Conservation (phyloP, 2,888 invertebrate species). For the Synergus umbraculus region DNA sequence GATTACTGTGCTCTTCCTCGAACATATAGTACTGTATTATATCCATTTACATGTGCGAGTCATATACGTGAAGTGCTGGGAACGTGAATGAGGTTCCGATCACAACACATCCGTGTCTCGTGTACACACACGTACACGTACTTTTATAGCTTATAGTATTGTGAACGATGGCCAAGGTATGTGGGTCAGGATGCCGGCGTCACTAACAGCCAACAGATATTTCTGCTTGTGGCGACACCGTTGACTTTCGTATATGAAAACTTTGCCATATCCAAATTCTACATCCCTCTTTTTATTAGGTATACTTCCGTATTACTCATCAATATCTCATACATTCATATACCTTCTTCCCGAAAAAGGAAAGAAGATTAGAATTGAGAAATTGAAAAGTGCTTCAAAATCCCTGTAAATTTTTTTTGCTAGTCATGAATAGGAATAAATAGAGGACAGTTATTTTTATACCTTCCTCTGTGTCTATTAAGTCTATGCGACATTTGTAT, state of each 20-base stretch:
- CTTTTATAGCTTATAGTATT: constrained; percentile 39
- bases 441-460: too few species aligned
- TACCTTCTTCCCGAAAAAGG: neutral
- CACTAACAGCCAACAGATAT: constrained; percentile 64
- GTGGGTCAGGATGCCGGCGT: constrained; percentile 74
- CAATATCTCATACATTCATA: too few species aligned
- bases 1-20: constrained; percentile 23
- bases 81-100: constrained; percentile 56
- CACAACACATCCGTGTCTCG: constrained; percentile 50
- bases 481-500: too few species aligned
- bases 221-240: constrained; percentile 57
- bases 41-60: constrained; percentile 29
- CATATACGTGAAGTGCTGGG: constrained; percentile 52
- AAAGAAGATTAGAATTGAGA: neutral
- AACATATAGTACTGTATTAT: constrained; percentile 9
- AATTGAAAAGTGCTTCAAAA: neutral
- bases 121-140: constrained; percentile 38
- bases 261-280: constrained; percentile 58
- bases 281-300: constrained; percentile 31
- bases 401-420: too few species aligned
- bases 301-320: neutral
- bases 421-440: too few species aligned
- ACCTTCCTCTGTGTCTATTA: too few species aligned
- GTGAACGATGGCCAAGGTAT: constrained; percentile 68
- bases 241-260: constrained; percentile 54